Percentiles rank a stretch among this genome's conserved stretches.
Conservation (phyloP, 2,797 vertebrate genomes). For the Xenentodon cancila region DNA sequence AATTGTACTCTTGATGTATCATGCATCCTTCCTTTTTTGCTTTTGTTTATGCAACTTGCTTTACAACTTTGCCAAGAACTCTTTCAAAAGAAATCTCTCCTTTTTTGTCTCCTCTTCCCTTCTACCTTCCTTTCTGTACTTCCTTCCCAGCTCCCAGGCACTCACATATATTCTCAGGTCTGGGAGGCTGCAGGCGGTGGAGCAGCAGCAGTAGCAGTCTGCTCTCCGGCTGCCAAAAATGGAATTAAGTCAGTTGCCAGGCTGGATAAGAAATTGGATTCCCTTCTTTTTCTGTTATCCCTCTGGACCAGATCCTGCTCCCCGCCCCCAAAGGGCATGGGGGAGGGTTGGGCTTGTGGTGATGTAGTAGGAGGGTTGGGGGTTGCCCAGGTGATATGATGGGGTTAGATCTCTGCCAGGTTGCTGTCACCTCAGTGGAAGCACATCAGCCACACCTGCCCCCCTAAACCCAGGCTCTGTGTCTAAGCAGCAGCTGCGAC, state of each 20-base stretch:
- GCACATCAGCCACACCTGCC: slow-evolving; percentile 63
- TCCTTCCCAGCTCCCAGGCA: slow-evolving; percentile 10
- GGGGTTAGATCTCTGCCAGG: slow-evolving; percentile 63
- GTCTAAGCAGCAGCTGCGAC: slow-evolving; percentile 58
- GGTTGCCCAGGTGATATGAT: slow-evolving; percentile 17
- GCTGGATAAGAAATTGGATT: slow-evolving; percentile 72
- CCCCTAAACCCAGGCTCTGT: slow-evolving; percentile 19
- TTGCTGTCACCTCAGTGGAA: slow-evolving; percentile 39
- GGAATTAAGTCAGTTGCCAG: slow-evolving; percentile 73
- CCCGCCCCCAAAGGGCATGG: slow-evolving; percentile 32
- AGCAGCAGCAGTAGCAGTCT: slow-evolving; percentile 45
- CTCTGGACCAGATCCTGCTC: slow-evolving; percentile 74
- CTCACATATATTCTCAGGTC: slow-evolving; percentile 12
- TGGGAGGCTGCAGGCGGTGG: slow-evolving; percentile 47
- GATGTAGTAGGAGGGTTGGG: slow-evolving; percentile 22
- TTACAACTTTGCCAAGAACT: too few species aligned
- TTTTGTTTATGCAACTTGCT: too few species aligned
- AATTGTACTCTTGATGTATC: too few species aligned
- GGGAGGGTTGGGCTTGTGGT: slow-evolving; percentile 12
- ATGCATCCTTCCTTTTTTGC: neutral
- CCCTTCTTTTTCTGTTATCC: slow-evolving; percentile 72
- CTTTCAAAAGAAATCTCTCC: neutral
- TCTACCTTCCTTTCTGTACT: slow-evolving; percentile 6
- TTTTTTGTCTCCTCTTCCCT: neutral
- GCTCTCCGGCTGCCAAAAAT: slow-evolving; percentile 61